phyloP scores from a whole-genome alignment of 92 coral and sea anemone genomes.

The Metridium senile region DNA sequence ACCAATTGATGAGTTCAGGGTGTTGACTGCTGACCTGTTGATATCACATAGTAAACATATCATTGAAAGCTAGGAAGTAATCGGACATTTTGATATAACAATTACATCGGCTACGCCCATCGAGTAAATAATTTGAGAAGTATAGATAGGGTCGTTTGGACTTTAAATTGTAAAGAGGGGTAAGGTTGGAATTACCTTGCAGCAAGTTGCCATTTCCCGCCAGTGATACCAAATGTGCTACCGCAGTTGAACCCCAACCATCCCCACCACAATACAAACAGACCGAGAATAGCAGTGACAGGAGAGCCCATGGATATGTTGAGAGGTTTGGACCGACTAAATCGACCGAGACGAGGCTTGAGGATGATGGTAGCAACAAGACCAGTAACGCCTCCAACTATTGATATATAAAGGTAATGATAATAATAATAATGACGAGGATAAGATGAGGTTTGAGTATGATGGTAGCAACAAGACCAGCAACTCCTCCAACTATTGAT shows the following conservation, averaged over 20 bases:
- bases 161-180: too few species aligned
- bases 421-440: background rate
- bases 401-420: background rate
- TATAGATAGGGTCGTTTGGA: too few species aligned
- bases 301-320: conserved; percentile 75
- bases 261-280: conserved; percentile 96
- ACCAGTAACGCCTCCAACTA: conserved; percentile 94
- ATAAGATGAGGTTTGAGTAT: conserved; percentile 75
- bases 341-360: conserved; percentile 82
- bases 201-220: conserved; percentile 78
- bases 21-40: conserved; percentile 73
- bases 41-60: background rate
- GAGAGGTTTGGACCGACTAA: conserved; percentile 54
- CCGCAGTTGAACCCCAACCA: conserved; percentile 98
- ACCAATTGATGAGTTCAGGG: conserved; percentile 81
- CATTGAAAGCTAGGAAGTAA: background rate
- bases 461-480: conserved; percentile 88
- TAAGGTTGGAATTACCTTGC: too few species aligned
- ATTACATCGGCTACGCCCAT: too few species aligned
- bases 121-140: too few species aligned
- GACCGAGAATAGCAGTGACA: conserved; percentile 81
- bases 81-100: too few species aligned
- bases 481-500: conserved; percentile 83
- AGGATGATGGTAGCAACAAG: conserved; percentile 83
- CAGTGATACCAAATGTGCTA: conserved; percentile 91